Evolutionary conservation across 1,140 invertebrate genomes (phyloP), one percentile per base, ranked within the genome.

Genomic region (Ceratina calcarata): DNA sequence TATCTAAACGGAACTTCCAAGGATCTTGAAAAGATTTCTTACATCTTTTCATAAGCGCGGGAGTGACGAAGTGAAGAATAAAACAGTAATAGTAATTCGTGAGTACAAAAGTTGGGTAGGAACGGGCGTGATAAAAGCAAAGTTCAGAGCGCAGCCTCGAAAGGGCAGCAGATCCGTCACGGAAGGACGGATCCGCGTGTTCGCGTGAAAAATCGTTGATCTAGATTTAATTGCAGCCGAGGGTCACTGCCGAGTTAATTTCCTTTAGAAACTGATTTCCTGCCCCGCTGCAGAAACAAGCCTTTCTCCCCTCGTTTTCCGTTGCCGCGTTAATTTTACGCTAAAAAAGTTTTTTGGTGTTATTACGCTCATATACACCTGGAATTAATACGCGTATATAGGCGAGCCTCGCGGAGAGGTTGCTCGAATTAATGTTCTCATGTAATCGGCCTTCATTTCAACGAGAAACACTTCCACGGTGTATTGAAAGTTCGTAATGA

Each of bases 221-320:
- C 18, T 45, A 66, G 64, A 66, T 66, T 66, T 45, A 45, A 66
- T 66, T 18, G n/a, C n/a, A 3, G 18, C 37, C 37, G 37, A n/a
- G 27, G 61, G 61, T 37, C 27, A 64, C 7, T 37, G 8, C 27
- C 62, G 62, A 65, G 64, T 66, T 66, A 66, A 45, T 45, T 49
- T 66, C 32, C n/a, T 45, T n/a, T 20, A 24, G 12, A n/a, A 66
- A 66, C 64, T 66, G 0, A n/a, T 45, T 20, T 12, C 8, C 24
- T 27, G 60, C 10, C 16, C 12, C n/a, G 6, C 20, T 32, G n/a
- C 37, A 66, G 45, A 49, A 66, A 6, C 1, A 18, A 22, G 22
- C 18, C 24, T 27, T 16, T 64, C 10, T 64, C 3, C 18, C 32
- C 62, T 3, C n/a, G 16, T 51, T 24, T 24, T 18, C 27, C 20